Conservation (phyloP, 1,140 invertebrate genomes). For the Drosophila pruinosa region DNA sequence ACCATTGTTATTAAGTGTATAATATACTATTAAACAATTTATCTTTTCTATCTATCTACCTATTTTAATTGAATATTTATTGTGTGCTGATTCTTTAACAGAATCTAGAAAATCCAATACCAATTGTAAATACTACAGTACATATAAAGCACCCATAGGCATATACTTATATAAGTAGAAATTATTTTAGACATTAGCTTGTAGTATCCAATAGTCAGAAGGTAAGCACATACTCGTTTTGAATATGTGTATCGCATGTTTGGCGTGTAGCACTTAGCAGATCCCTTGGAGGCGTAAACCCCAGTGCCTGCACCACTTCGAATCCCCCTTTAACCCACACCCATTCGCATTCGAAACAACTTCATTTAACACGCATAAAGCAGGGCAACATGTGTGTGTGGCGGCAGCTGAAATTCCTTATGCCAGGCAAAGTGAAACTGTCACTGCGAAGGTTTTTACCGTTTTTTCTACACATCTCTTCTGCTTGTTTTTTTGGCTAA, state of each 20-base stretch:
- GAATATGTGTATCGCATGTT: not conserved
- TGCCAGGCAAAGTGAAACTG: slow-evolving; percentile 75
- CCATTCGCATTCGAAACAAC: slow-evolving; percentile 39
- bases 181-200: not conserved
- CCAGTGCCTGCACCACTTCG: not conserved
- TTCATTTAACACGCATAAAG: slow-evolving; percentile 74
- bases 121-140: too few species aligned
- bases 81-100: too few species aligned
- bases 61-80: too few species aligned
- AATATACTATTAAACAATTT: too few species aligned
- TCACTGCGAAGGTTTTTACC: slow-evolving; percentile 66
- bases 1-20: too few species aligned
- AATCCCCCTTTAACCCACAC: not conserved
- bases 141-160: not conserved
- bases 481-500: slow-evolving; percentile 34
- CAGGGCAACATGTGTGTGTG: slow-evolving; percentile 71
- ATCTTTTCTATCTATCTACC: too few species aligned
- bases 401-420: slow-evolving; percentile 64
- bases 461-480: not conserved
- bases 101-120: too few species aligned
- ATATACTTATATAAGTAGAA: not conserved
- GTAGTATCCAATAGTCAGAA: not conserved
- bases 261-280: slow-evolving; percentile 10
- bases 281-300: not conserved
- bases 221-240: slow-evolving; percentile 3